Base-by-base conservation (phyloP, 1,140 invertebrate genomes). In the Platyscapa corneri region DNA sequence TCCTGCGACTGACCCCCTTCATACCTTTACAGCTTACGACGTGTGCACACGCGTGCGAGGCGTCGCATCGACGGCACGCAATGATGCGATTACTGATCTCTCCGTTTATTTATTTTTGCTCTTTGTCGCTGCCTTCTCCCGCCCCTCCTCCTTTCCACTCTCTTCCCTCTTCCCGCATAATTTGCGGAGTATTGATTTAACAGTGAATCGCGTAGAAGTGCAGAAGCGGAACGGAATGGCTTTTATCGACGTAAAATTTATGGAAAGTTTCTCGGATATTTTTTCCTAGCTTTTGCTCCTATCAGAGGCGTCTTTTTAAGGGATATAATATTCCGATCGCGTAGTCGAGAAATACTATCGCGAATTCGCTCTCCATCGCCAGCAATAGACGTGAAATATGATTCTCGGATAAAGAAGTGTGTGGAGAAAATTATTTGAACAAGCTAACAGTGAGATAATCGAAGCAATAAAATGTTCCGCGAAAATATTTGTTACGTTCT, bases 121-220 rank as follows among this genome's bases (percentile, higher is more conserved):
- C 75, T 30, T 12, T 46, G 6, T 46, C 42, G 12, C 42, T 30
- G 1, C 0, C 30, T 16, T 18, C 75, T 64, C n/a, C 81, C 80
- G 20, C 78, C 46, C 46, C 39, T 72, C 32, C 20, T 42, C 23
- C 1, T 23, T n/a, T 14, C 56, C 20, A 27, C 23, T 2, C 20
- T 5, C 20, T n/a, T 6, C 34, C n/a, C 53, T 7, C n/a, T 1
- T 20, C 39, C 12, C 39, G 49, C 23, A 20, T n/a, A 30, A 53
- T 53, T 60, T 77, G 34, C 34, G 77, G n/a, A 86, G 79, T 92
- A 91, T 90, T 90, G 90, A 91, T 89, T 89, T 88, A 89, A 87
- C 88, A 89, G 87, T 91, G 90, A 92, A 91, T 92, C 91, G 90
- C 89, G 86, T 81, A 76, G 56, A 84, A 76, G 64, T 65, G 86